Conservation (phyloP, 2,113 vertebrate species). For the Platichthys flesus region DNA sequence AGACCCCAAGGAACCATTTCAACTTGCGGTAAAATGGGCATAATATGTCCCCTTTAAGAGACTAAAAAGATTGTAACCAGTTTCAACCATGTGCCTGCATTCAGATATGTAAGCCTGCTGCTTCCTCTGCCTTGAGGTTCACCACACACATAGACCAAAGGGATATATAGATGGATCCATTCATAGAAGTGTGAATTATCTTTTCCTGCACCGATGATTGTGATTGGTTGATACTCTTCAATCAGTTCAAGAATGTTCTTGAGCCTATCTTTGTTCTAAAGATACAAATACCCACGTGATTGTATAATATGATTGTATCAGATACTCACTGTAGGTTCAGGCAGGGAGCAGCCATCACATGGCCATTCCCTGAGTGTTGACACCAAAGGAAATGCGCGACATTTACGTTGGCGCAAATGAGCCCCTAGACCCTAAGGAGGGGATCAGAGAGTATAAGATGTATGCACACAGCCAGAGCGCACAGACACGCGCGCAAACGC, state of each 20-base stretch:
- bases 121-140: too few species aligned
- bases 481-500: neutral
- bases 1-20: too few species aligned
- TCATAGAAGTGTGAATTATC: too few species aligned
- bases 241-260: too few species aligned
- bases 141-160: too few species aligned
- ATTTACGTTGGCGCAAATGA: constrained; percentile 41
- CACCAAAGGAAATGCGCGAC: constrained; percentile 6
- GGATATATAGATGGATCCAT: too few species aligned
- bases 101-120: too few species aligned
- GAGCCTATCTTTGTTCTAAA: too few species aligned
- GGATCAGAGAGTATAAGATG: constrained; percentile 27
- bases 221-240: neutral
- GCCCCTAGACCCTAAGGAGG: constrained; percentile 7
- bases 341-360: neutral
- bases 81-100: neutral
- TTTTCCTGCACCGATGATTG: neutral
- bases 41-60: neutral
- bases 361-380: neutral
- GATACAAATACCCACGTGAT: too few species aligned
- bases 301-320: neutral
- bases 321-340: too few species aligned
- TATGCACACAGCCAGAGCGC: neutral
- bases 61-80: neutral
- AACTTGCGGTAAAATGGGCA: too few species aligned